A percentile compares a stretch with the other conserved stretches of the same genome.
Evolutionary conservation across 2,113 vertebrate species (phyloP).

Genomic region (Nothocercus nigrocapillus): DNA sequence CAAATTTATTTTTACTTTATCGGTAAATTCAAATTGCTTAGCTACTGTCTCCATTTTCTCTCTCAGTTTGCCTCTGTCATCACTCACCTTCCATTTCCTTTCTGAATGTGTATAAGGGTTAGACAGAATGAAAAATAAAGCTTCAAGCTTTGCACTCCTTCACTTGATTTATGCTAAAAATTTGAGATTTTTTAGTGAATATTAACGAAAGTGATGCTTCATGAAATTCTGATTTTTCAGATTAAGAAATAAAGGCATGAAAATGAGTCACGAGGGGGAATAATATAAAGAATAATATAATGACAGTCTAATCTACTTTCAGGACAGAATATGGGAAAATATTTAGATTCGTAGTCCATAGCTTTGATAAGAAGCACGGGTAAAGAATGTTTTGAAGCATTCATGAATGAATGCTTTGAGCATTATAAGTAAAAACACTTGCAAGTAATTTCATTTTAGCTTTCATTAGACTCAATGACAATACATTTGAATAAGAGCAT

Average conservation of each 20-base stretch:
- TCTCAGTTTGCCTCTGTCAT: not conserved
- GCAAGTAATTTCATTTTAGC: not conserved
- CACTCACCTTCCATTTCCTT: not conserved
- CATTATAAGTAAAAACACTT: not conserved
- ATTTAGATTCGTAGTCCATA: not conserved
- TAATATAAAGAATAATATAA: not conserved
- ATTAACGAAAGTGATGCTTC: not conserved
- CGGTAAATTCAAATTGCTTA: not conserved
- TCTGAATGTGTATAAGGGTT: not conserved
- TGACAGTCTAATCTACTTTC: not conserved
- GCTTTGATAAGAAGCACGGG: not conserved
- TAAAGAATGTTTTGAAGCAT: not conserved
- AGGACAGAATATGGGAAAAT: not conserved
- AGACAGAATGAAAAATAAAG: not conserved
- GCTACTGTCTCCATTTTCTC: not conserved
- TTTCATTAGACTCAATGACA: not conserved
- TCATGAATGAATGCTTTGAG: no score
- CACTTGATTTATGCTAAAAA: not conserved
- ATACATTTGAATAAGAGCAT: not conserved
- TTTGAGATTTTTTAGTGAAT: not conserved
- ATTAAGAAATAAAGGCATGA: not conserved
- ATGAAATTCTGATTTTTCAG: not conserved
- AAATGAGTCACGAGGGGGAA: not conserved
- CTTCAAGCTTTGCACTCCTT: not conserved
- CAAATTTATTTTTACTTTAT: not conserved